Base-by-base conservation (phyloP, 1,140 invertebrate genomes). In the Caenorhabditis remanei region DNA sequence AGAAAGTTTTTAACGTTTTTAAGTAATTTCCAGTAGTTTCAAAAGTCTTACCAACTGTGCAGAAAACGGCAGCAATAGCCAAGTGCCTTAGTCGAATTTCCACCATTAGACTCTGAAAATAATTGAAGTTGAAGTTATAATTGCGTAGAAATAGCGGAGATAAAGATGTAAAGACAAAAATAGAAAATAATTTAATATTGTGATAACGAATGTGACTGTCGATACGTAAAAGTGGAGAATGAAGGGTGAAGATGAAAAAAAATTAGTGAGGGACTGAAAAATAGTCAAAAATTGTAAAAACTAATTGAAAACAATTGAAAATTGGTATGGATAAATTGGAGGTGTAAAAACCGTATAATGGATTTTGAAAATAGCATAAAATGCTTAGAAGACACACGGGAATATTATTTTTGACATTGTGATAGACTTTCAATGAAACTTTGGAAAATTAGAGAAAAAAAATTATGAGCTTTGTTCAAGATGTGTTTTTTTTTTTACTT, bases 51-150 rank as follows among this genome's bases (percentile, higher is more conserved):
- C 71, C 13, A 50, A 79, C 11, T 50, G 71, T 79, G 46, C 71
- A 79, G 13, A 79, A 46, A 50, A 79, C 46, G 5, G 46, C 71
- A 46, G 71, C 71, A 24, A 50, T 9, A 21, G 71, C 71, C 71
- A 79, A 79, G 71, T 79, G 46, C 71, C 71, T n/a, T 24, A 79
- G 71, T 79, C 71, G 71, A 50, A 79, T 79, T 50, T 50, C 71
- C 71, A 79, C 53, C 32, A 50, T 79, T 79, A 79, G 71, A 50
- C 46, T 50, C 67, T 71, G 41, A 46, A 46, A 46, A 48, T 16
- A 46, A 46, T 32, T 65, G 32, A 65, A 40, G 4, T 13, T 32
- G 5, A 14, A 50, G 16, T 53, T 53, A 53, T 53, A 48, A n/a
- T n/a, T n/a, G n/a, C n/a, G n/a, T n/a, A n/a, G n/a, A n/a, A n/a